Conservation (phyloP, 2,113 vertebrate genomes). For the Carettochelys insculpta region DNA sequence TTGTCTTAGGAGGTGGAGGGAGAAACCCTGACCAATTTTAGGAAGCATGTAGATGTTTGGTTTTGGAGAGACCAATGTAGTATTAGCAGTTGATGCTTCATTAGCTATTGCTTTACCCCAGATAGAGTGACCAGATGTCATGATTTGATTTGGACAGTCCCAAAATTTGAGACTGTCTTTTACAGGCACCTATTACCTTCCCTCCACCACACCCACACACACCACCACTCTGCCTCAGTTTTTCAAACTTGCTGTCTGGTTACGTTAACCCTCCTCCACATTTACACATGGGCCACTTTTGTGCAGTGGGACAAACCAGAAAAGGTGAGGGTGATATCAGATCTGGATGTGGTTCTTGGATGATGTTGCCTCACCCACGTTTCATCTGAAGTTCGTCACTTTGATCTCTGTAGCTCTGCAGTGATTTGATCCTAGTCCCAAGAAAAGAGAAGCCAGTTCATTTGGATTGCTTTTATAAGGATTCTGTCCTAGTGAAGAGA, state of each 20-base stretch:
- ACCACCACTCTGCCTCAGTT: too few relatives aligned
- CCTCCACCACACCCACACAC: too few relatives aligned
- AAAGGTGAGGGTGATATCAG: neutral
- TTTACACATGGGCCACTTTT: fast-evolving
- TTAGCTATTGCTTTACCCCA: neutral
- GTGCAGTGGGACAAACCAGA: neutral
- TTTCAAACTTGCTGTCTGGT: too few relatives aligned
- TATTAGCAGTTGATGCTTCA: neutral
- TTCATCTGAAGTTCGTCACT: neutral
- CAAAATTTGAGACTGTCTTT: too few relatives aligned
- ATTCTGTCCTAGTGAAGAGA: neutral
- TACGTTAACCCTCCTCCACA: neutral
- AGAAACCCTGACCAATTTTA: neutral
- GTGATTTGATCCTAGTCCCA: neutral
- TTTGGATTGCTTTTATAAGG: neutral
- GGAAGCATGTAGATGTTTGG: fast-evolving
- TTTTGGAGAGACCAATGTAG: neutral
- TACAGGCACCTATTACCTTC: too few relatives aligned
- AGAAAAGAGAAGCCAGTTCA: neutral
- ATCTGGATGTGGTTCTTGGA: neutral
- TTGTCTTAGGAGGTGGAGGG: neutral
- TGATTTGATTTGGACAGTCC: too few relatives aligned
- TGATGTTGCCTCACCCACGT: neutral
- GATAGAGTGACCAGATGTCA: too few relatives aligned
- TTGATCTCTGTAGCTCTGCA: neutral